Evolutionary conservation across 2,888 invertebrate species (phyloP), one percentile per base, ranked within the genome.

Genomic region (Antheraea assamensis): DNA sequence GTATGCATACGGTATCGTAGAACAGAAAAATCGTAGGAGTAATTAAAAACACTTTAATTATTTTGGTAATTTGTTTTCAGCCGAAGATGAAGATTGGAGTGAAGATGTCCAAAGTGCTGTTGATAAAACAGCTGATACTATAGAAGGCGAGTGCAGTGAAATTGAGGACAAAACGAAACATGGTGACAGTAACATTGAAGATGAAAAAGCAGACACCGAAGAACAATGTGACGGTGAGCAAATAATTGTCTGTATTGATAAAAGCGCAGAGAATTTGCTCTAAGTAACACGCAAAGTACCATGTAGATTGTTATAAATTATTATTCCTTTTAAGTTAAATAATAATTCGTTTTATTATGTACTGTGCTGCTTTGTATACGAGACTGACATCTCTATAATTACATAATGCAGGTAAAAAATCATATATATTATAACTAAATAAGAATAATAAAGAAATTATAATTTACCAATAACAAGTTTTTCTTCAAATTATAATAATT

Each of bases 31-130:
- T 64, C 30, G 27, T 64, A 64, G 13, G 5, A 64, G 30, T 17
- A 15, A 3, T 64, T 27, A 17, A 61, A 27, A 30, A 4, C 3
- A 7, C 15, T 64, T 30, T 64, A 4, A 64, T 17, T 5, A 75
- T 75, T 71, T 76, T 74, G 76, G 73, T 52, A 66, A 68, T 74
- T 79, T 78, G 77, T 74, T 84, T 82, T 31, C 82, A 93, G 93
- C 92, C 72, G 94, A 92, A 77, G 95, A 94, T 78, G 94, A 94
- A 71, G 94, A 92, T 77, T 94, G 93, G 94, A 86, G 82, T 73
- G 91, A 90, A 73, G 87, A 86, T 58, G 79, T 79, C 70, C 78
- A 81, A 30, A 80, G 79, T 10, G 81, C 77, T 3, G 78, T 76
- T 8, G 82, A 81, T 24, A 84, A 86, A 75, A 79, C 81, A 70